phyloP scores from a whole-genome alignment of 2,113 vertebrate species.

The Anguilla rostrata region DNA sequence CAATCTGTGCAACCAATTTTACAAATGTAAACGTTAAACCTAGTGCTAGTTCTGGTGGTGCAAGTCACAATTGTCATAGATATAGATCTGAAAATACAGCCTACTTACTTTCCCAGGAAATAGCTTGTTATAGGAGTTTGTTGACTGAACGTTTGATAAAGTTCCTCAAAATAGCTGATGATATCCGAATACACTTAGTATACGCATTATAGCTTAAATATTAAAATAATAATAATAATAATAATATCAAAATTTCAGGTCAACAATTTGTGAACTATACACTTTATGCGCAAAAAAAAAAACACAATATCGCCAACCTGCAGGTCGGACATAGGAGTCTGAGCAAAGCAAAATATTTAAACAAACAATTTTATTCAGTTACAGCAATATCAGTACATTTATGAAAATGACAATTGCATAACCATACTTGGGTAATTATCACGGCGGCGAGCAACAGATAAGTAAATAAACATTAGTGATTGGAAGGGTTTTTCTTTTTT shows the following conservation, averaged over 20 bases:
- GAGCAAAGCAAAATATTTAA: slow-evolving; percentile 25
- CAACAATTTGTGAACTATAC: not conserved
- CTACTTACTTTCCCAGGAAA: not conserved
- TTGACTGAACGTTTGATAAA: not conserved
- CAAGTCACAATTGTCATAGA: not conserved
- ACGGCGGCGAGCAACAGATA: not conserved
- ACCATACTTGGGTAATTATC: slow-evolving; percentile 1
- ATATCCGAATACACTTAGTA: not conserved
- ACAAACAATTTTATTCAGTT: slow-evolving; percentile 47
- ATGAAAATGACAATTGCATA: slow-evolving; percentile 24
- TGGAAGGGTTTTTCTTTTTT: slow-evolving; percentile 4
- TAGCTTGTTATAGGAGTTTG: not conserved
- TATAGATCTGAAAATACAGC: not conserved
- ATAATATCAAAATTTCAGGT: not conserved
- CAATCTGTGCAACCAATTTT: not conserved
- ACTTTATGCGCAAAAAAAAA: not conserved
- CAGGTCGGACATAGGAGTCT: not conserved
- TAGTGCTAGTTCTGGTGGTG: not conserved
- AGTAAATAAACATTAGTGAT: not conserved
- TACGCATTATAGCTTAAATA: not conserved
- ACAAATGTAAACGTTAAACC: not conserved
- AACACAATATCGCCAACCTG: not conserved
- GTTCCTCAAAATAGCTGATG: not conserved
- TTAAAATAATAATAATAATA: not conserved
- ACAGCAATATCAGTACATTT: slow-evolving; percentile 22